A percentile compares a stretch with the other conserved stretches of the same genome.
phyloP scores from a whole-genome alignment of 2,888 invertebrate species.

The Nebria brevicollis region DNA sequence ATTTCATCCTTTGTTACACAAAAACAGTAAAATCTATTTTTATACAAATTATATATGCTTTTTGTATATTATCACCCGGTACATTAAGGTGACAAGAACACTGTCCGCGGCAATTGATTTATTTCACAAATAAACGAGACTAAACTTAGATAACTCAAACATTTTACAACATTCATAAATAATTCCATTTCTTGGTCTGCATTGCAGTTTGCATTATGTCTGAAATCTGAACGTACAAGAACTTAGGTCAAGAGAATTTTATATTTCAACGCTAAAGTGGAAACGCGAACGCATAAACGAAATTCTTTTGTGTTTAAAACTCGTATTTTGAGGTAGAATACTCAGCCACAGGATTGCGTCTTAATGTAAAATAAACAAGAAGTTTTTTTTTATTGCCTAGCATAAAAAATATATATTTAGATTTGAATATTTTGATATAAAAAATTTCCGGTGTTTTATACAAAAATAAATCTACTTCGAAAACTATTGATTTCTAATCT shows the following conservation, averaged over 20 bases:
- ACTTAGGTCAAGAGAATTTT: neutral
- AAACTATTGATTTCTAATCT: no score
- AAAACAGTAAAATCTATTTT: neutral
- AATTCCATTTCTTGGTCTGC: neutral
- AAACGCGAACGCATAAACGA: neutral
- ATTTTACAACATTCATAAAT: no score
- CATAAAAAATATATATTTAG: no score
- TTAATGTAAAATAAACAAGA: neutral
- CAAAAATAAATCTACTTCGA: no score
- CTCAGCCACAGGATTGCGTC: neutral
- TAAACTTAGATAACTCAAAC: no score
- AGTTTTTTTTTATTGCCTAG: no score
- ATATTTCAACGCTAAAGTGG: neutral
- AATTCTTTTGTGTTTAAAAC: neutral
- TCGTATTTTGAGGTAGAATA: neutral
- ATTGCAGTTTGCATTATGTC: neutral
- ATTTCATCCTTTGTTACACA: slow-evolving; percentile 7
- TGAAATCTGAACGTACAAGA: neutral
- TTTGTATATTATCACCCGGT: neutral
- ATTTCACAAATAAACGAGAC: no score
- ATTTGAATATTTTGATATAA: no score
- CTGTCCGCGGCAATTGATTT: no score
- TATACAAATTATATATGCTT: neutral
- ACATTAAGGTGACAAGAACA: neutral
- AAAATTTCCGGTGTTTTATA: no score